Percentiles rank a stretch among this genome's conserved stretches.
Evolutionary conservation across 2,113 vertebrate genomes (phyloP).

Genomic region (Picathartes gymnocephalus): DNA sequence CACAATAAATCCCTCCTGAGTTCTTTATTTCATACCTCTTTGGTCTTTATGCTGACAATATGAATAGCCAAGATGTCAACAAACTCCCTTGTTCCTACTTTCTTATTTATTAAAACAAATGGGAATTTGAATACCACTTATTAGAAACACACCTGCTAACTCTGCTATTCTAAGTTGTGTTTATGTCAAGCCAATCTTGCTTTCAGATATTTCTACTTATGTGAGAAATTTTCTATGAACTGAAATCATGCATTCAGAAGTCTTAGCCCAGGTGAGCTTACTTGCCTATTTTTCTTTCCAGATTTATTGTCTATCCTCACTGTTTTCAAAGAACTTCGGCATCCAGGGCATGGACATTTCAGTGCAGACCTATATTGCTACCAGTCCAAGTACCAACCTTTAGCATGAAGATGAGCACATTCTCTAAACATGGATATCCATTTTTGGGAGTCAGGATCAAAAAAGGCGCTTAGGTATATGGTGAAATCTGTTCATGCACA

Average conservation of each 20-base stretch:
- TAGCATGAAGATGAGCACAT: background rate
- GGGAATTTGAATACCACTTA: constrained; percentile 6
- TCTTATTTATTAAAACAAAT: constrained; percentile 39
- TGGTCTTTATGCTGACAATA: constrained; percentile 19
- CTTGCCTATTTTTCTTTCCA: background rate
- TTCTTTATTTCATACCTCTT: constrained; percentile 66
- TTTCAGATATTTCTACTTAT: background rate
- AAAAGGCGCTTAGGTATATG: accelerated
- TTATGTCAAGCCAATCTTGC: background rate
- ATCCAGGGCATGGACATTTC: background rate
- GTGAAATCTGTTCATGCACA: background rate
- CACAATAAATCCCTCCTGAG: constrained; percentile 41
- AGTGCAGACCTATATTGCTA: background rate
- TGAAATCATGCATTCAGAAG: background rate
- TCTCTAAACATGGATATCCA: background rate
- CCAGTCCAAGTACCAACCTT: background rate
- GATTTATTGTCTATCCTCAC: background rate
- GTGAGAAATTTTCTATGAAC: background rate
- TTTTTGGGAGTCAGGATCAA: background rate
- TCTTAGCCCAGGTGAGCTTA: background rate
- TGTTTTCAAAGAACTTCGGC: background rate
- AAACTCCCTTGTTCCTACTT: constrained; percentile 36
- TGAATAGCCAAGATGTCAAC: constrained; percentile 43
- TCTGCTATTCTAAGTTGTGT: background rate
- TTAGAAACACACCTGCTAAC: background rate